These are phyloP conservation scores for Strongylocentrotus purpuratus DNA, from an alignment of 35 echinoderm and acorn worm species.

Conservation along the genomic window DNA sequence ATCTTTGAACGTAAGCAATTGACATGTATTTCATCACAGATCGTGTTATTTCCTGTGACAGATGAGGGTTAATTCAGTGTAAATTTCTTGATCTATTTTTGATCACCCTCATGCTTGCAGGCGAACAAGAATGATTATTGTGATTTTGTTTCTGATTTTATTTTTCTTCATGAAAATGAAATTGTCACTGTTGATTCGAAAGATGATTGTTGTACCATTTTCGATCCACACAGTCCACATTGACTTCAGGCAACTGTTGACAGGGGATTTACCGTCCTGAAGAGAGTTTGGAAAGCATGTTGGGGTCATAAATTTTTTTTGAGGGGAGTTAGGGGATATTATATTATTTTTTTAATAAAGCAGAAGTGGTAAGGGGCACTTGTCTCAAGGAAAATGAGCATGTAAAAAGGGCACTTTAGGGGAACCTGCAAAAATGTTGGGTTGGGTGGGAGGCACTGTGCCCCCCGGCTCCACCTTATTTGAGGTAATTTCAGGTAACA, in stretches of 20 bases:
- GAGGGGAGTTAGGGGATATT: too few relatives aligned
- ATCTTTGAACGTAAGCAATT: not conserved
- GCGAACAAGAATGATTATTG: not conserved
- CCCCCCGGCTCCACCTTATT: too few relatives aligned
- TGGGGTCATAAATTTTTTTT: too few relatives aligned
- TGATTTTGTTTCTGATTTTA: not conserved
- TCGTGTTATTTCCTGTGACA: not conserved
- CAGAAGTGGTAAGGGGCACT: too few relatives aligned
- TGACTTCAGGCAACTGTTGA: not conserved
- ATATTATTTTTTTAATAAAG: too few relatives aligned
- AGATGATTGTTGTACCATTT: not conserved
- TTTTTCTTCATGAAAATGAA: not conserved
- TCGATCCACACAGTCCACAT: not conserved
- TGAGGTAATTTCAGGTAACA: too few relatives aligned
- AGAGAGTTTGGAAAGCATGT: too few relatives aligned
- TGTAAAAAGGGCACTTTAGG: too few relatives aligned
- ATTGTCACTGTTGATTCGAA: not conserved
- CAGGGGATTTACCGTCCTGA: too few relatives aligned
- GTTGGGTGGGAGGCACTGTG: too few relatives aligned
- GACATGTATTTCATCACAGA: not conserved
- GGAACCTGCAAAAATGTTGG: too few relatives aligned
- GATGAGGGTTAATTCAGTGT: not conserved
- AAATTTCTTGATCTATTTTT: not conserved
- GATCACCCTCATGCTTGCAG: not conserved
- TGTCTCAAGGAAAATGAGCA: too few relatives aligned